Evolutionary conservation across 2,113 vertebrate genomes (phyloP).

Genomic region (Melospiza georgiana): DNA sequence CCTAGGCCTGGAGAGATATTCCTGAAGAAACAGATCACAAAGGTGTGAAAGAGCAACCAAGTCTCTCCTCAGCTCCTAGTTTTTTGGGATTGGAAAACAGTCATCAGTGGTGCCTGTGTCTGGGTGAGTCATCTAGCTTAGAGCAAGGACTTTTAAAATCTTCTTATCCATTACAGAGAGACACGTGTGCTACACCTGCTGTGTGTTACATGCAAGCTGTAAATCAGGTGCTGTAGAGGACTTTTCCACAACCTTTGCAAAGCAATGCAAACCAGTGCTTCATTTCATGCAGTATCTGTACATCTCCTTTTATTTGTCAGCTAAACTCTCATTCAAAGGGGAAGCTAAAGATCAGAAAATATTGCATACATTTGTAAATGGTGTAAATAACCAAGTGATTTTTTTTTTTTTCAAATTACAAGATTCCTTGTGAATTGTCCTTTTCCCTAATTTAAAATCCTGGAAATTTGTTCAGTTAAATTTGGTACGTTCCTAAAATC

Average conservation of each 20-base stretch:
- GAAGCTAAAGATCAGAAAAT: background rate
- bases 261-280: background rate
- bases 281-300: background rate
- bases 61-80: background rate
- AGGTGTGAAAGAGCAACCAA: background rate
- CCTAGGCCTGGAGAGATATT: background rate
- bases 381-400: background rate
- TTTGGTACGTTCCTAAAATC: background rate
- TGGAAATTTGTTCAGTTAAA: background rate
- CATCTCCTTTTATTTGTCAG: background rate
- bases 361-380: background rate
- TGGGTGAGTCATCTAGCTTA: background rate
- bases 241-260: background rate
- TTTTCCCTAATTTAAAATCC: background rate
- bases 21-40: background rate
- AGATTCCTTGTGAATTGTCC: background rate
- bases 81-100: background rate
- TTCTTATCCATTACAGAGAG: background rate
- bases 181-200: background rate
- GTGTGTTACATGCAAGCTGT: fast-evolving
- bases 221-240: background rate
- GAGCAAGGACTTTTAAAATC: background rate
- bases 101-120: fast-evolving
- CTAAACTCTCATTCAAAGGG: background rate
- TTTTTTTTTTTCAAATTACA: background rate